phyloP scores from a whole-genome alignment of 2,113 vertebrate species.

The Hipposideros armiger region DNA sequence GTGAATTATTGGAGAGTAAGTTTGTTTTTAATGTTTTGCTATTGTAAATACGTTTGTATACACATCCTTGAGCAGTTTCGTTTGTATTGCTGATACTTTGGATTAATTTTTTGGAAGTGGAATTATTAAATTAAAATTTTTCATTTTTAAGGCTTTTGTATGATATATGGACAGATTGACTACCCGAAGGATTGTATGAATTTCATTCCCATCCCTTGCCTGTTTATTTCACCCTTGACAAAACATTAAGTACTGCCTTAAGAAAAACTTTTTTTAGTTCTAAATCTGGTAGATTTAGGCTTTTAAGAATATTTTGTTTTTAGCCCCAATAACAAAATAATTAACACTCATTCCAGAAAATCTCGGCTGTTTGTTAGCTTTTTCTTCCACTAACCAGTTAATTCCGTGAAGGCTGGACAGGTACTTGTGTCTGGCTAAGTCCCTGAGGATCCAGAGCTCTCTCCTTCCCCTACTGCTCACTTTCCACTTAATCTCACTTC shows the following conservation, averaged over 20 bases:
- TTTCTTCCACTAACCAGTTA: background rate
- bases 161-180: background rate
- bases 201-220: background rate
- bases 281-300: conserved; percentile 40
- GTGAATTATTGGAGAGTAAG: conserved; percentile 68
- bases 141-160: conserved; percentile 37
- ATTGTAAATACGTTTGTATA: conserved; percentile 43
- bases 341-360: background rate
- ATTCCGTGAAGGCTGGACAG: background rate
- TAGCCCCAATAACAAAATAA: background rate
- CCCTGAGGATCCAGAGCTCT: background rate
- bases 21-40: conserved; percentile 61
- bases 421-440: background rate
- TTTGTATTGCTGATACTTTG: conserved; percentile 57
- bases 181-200: conserved; percentile 22
- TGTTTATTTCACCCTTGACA: conserved; percentile 26
- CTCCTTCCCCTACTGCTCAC: background rate
- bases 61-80: conserved; percentile 43
- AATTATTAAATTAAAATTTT: conserved; percentile 65
- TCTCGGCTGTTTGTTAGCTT: background rate
- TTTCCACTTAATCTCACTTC: conserved; percentile 12
- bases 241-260: background rate
- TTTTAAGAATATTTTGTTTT: conserved; percentile 5
- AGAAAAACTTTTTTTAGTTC: conserved; percentile 21
- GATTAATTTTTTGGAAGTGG: conserved; percentile 59